Evolutionary conservation across 2,113 vertebrate genomes (phyloP), one percentile per base, ranked within the genome.

Genomic region (Chaetorhynchus papuensis): DNA sequence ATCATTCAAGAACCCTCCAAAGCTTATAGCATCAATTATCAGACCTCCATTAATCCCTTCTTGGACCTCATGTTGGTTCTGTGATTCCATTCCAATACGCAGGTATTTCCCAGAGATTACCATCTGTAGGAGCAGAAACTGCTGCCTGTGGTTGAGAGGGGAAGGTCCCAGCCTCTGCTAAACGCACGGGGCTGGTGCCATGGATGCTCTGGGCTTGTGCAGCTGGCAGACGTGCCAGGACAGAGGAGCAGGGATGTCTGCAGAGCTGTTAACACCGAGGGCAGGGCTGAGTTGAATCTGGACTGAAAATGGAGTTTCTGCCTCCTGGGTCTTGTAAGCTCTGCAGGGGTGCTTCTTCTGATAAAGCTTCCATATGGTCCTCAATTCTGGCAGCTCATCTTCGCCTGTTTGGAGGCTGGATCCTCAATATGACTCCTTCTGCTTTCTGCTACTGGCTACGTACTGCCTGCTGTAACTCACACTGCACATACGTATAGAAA

Each of bases 331-430:
- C 89, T 96, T 94, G 94, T 97, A 96, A 94, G 69, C 91, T 91
- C 94, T 95, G 94, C 31, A 90, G 96, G 94, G 80, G 86, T 94
- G 76, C 90, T 96, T 95, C 94, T 96, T 96, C 94, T 92, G 94
- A 96, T 96, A 96, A 96, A 93, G 85, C 94, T 94, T 94, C 96
- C 94, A 97, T 97, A 96, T 96, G 94, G 90, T 96, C 88, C 37
- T 93, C 90, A 78, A 49, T 96, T 81, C 79, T 97, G 94, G 94
- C 93, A 96, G 82, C 75, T 93, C 85, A 23, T 96, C 93, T 90
- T 87, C 75, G 93, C 79, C 68, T 90, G 28, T 96, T 94, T 94
- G 94, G 88, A 94, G 88, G 77, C 64, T 93, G 53, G 76, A 90
- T 96, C 85, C 61, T 96, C 83, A 78, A 90, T 78, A 86, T 65